These are phyloP conservation scores for Crypturellus undulatus DNA, from an alignment of 2,113 vertebrate genomes.

Conservation along the genomic window DNA sequence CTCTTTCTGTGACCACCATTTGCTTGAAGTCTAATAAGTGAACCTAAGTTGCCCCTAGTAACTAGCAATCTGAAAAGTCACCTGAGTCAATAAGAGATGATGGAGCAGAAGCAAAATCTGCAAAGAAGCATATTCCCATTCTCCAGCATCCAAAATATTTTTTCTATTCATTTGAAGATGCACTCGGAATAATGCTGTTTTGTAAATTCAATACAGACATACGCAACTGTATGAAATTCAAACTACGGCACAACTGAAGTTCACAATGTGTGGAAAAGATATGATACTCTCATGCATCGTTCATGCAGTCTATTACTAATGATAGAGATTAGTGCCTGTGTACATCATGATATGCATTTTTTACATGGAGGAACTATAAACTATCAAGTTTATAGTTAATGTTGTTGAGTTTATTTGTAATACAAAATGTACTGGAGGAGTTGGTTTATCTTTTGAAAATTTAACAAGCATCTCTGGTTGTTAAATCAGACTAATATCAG, in stretches of 20 bases:
- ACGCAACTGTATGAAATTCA: background rate
- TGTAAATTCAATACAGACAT: background rate
- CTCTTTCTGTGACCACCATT: constrained; percentile 13
- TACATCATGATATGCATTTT: background rate
- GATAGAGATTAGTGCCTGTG: rapidly evolving
- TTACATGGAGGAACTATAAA: background rate
- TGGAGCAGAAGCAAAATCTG: background rate
- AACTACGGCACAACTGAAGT: background rate
- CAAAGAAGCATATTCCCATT: background rate
- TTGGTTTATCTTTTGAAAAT: background rate
- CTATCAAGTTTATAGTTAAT: background rate
- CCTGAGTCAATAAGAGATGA: background rate
- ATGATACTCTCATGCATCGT: background rate
- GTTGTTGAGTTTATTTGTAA: background rate
- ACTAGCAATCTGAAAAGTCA: constrained; percentile 11
- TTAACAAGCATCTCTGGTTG: background rate
- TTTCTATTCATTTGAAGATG: background rate
- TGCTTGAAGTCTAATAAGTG: constrained; percentile 24
- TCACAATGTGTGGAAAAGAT: background rate
- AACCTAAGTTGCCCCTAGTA: background rate
- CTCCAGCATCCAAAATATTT: background rate
- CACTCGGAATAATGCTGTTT: background rate
- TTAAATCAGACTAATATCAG: no score
- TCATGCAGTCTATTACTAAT: background rate
- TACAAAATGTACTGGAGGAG: background rate